Evolutionary conservation across 2,797 vertebrate species (phyloP).

Genomic region (Percopsis omiscomaycus): DNA sequence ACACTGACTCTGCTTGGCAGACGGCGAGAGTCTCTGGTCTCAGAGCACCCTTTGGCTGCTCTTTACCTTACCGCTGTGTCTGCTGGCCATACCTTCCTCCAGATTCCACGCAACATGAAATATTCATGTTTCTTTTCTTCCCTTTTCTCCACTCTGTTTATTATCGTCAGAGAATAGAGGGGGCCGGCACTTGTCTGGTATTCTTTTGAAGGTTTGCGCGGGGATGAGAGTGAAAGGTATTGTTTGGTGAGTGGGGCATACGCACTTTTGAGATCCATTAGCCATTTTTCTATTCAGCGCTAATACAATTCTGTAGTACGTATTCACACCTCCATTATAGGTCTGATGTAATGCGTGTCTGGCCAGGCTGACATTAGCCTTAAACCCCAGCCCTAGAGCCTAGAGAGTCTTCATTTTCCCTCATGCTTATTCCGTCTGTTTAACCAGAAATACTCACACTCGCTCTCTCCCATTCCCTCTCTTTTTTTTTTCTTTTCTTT

Average conservation of each 20-base stretch:
- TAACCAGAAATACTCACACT: not conserved
- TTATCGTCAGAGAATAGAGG: conserved; percentile 30
- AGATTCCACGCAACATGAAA: conserved; percentile 53
- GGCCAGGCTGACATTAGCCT: conserved; percentile 32
- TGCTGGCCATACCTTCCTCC: conserved; percentile 49
- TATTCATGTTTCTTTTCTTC: conserved; percentile 59
- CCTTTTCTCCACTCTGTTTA: conserved; percentile 38
- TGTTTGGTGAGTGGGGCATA: conserved; percentile 41
- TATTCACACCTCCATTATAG: conserved; percentile 37
- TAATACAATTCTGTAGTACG: conserved; percentile 25
- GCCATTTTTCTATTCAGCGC: conserved; percentile 39
- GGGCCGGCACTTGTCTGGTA: conserved; percentile 15
- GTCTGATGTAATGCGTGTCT: conserved; percentile 52
- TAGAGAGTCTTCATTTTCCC: no score
- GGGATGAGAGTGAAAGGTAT: conserved; percentile 23
- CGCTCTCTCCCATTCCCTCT: not conserved
- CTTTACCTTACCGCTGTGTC: conserved; percentile 46
- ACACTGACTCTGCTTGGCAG: conserved; percentile 49
- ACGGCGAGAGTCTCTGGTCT: conserved; percentile 39
- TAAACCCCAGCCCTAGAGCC: no score
- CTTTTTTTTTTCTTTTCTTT: conserved; percentile 10
- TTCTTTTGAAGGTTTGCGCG: conserved; percentile 29
- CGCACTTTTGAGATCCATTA: conserved; percentile 61
- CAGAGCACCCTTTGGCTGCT: conserved; percentile 53
- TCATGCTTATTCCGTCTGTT: not conserved